Base-by-base conservation (phyloP, 2,888 invertebrate species). In the Pelosia muscerda region DNA sequence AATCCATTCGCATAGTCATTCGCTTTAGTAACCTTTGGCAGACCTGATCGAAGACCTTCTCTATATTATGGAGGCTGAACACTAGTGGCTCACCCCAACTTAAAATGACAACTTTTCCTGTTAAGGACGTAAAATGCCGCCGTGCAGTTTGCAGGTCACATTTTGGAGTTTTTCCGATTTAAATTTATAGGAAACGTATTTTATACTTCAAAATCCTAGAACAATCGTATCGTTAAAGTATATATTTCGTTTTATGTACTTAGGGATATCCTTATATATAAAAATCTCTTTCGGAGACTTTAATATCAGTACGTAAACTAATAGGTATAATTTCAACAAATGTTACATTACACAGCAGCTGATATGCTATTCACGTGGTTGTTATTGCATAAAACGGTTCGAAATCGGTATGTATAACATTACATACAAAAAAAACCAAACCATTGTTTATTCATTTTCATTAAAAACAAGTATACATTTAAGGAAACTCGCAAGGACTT, bases 401-500 rank as follows among this genome's bases (percentile, higher is more conserved):
- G 49, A 49, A 49, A 49, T 19, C 9, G n/a, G 9, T 49, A 49
- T 49, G 8, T 49, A 2, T n/a, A 49, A n/a, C 49, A 49, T 49
- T 49, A 49, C 15, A 42, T 1, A 42, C 49, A n/a, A 49, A 49
- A 38, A 42, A 42, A 19, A 9, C 19, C 42, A 42, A 8, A 5
- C 9, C n/a, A 19, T 19, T 19, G 19, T 49, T 49, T n/a, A 1
- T 19, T 19, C 15, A 19, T 19, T 49, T n/a, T n/a, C 9, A 49
- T 49, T 49, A 19, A 42, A 42, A 42, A 42, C 42, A 42, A 42
- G 42, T 42, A 6, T n/a, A 49, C 49, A n/a, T 49, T 49, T 49
- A 49, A 49, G 54, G 54, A 55, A 55, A 23, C 25, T 63, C n/a
- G 15, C 63, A 63, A 63, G 55, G 63, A 56, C 55, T 63, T 56